Evolutionary conservation across 2,888 invertebrate genomes (phyloP).

Genomic region (Spisula solida): DNA sequence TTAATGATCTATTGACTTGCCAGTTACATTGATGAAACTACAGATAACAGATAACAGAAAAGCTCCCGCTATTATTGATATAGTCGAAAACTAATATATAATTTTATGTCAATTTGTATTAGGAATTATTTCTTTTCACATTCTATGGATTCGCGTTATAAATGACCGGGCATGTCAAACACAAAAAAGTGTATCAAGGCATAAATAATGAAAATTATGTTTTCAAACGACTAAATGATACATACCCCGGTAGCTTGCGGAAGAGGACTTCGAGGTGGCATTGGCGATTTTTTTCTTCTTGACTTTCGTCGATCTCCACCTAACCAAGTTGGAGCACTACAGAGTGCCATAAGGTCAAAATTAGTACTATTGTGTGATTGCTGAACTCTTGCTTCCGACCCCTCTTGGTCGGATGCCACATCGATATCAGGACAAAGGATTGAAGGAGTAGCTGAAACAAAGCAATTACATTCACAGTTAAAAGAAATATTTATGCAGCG

Average conservation of each 20-base stretch:
- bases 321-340: slow-evolving; percentile 85
- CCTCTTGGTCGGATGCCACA: slow-evolving; percentile 59
- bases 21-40: too few species aligned
- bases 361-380: slow-evolving; percentile 74
- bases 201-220: neutral
- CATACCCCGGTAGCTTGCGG: slow-evolving; percentile 17
- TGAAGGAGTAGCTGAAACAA: slow-evolving; percentile 58
- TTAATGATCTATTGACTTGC: too few species aligned
- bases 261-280: slow-evolving; percentile 61
- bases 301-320: slow-evolving; percentile 81
- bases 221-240: neutral
- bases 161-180: too few species aligned
- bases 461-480: neutral
- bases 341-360: slow-evolving; percentile 84
- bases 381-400: slow-evolving; percentile 46
- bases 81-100: too few species aligned
- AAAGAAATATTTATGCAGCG: neutral
- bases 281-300: slow-evolving; percentile 68
- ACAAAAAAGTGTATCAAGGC: neutral
- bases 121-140: too few species aligned
- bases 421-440: slow-evolving; percentile 68
- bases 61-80: too few species aligned
- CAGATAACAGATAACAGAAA: too few species aligned
- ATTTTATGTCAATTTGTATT: too few species aligned
- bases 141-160: too few species aligned